Conservation (phyloP, 2,888 invertebrate genomes). For the Portevinia maculata region DNA sequence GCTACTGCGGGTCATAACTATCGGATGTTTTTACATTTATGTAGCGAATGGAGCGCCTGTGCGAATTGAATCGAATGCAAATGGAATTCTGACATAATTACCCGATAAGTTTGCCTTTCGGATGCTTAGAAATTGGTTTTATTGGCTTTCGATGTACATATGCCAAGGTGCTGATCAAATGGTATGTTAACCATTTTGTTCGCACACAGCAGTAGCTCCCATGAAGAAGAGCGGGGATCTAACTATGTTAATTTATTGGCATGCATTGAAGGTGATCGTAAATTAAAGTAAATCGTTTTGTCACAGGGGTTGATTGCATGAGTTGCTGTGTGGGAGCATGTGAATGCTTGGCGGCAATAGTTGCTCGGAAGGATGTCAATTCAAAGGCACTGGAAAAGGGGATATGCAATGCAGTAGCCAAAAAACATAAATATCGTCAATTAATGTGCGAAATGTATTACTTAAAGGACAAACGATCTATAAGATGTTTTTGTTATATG, state of each 20-base stretch:
- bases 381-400: too few species aligned
- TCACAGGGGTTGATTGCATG: not conserved
- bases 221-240: not conserved
- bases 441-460: too few species aligned
- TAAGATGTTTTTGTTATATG: too few species aligned
- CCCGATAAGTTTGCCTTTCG: constrained; percentile 70
- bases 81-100: constrained; percentile 74
- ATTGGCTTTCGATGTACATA: constrained; percentile 16
- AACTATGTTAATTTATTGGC: constrained; percentile 11
- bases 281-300: not conserved
- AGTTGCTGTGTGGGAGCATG: not conserved
- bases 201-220: constrained; percentile 15
- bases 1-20: constrained; percentile 65
- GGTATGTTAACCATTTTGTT: constrained; percentile 58
- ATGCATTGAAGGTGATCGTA: not conserved
- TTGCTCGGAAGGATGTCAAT: not conserved
- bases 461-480: too few species aligned
- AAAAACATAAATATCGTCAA: too few species aligned
- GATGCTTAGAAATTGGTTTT: constrained; percentile 69
- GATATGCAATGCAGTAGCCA: too few species aligned
- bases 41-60: constrained; percentile 6
- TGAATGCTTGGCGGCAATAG: not conserved
- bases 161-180: constrained; percentile 47
- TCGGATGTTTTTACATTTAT: constrained; percentile 50
- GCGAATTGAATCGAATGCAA: constrained; percentile 66